Evolutionary conservation across 2,113 vertebrate genomes (phyloP).

Genomic region (Bujurquina vittata): DNA sequence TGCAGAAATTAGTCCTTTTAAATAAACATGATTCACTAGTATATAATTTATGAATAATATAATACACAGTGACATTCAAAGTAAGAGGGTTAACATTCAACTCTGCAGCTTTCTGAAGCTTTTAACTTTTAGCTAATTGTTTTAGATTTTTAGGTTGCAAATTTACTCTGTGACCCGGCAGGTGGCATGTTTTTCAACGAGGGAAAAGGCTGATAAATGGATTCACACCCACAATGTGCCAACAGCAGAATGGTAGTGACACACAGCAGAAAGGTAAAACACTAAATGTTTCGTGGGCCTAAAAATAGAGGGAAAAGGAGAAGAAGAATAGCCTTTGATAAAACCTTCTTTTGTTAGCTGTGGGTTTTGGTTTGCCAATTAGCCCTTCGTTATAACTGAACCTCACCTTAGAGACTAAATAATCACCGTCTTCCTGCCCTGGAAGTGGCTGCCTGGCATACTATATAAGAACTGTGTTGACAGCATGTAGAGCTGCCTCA

Average conservation of each 20-base stretch:
- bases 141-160: slow-evolving; percentile 3
- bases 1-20: neutral
- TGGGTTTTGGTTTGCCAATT: neutral
- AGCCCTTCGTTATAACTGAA: neutral
- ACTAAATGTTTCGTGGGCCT: neutral
- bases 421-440: neutral
- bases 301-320: too few relatives aligned
- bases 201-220: neutral
- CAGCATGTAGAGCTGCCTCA: too few relatives aligned
- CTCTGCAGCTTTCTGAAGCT: slow-evolving; percentile 5
- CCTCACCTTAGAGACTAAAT: neutral
- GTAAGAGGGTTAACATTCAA: slow-evolving; percentile 1
- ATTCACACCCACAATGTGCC: neutral
- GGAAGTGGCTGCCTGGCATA: neutral
- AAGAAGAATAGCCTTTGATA: neutral
- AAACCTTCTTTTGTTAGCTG: neutral
- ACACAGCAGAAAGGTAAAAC: neutral
- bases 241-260: neutral
- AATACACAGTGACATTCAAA: neutral
- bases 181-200: neutral
- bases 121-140: slow-evolving; percentile 10
- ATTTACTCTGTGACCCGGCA: neutral
- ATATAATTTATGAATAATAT: slow-evolving; percentile 1
- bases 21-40: neutral
- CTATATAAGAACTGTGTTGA: neutral